Evolutionary conservation across 2,888 invertebrate species (phyloP).

Genomic region (Spatulosminthurus flaviceps): DNA sequence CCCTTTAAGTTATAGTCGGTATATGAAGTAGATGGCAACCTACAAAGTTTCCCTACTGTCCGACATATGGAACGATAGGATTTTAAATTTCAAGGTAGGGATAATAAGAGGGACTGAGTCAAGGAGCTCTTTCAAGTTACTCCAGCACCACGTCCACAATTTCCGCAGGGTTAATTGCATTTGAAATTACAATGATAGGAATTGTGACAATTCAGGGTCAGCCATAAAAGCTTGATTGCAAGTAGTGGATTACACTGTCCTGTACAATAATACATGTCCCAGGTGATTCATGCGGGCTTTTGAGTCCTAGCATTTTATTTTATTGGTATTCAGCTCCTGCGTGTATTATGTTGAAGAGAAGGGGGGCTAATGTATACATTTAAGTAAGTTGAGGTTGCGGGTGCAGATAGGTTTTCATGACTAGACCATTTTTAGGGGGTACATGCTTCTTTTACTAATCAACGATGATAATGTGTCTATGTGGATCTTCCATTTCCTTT

Average conservation of each 20-base stretch:
- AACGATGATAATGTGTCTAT: no score
- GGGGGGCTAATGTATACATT: no score
- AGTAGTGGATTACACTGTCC: background rate
- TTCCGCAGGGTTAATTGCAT: background rate
- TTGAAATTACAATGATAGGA: background rate
- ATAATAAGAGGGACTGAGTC: background rate
- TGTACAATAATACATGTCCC: background rate
- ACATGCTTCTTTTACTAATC: no score
- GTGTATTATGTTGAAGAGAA: no score
- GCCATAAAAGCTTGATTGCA: constrained; percentile 1
- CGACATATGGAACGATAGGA: no score
- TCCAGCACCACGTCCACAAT: background rate
- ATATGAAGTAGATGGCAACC: no score
- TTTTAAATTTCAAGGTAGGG: background rate
- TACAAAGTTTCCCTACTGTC: no score
- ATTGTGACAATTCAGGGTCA: constrained; percentile 23
- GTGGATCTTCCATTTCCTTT: no score
- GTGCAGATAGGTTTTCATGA: no score
- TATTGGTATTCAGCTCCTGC: constrained; percentile 8
- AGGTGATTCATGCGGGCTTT: background rate
- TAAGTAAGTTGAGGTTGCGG: no score
- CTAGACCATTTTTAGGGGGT: no score
- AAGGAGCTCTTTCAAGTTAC: background rate
- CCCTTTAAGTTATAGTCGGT: background rate
- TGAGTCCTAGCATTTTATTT: background rate